Base-by-base conservation (phyloP, 1,140 invertebrate genomes). In the Brachionus paranguensis region DNA sequence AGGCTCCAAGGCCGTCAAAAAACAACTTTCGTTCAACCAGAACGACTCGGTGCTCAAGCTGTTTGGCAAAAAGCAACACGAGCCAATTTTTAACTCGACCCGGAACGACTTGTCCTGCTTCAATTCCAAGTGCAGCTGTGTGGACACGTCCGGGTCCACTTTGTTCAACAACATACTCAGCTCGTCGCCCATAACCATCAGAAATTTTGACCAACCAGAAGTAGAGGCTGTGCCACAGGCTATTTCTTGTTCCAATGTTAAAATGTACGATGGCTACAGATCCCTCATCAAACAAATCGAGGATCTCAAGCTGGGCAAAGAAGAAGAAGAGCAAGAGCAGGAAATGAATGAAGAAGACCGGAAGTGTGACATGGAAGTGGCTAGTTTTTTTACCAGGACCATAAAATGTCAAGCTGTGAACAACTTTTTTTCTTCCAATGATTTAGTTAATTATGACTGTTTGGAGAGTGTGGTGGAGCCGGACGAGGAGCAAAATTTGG, bases 311-410 rank as follows among this genome's bases (percentile, higher is more conserved):
- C 17, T 50, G 24, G n/a, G 20, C 47, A 29, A 11, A 50, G 41
- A 74, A 45, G 27, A 76, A 50, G 78, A 37, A 7, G 10, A 27
- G 14, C 3, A 7, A 29, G 78, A 37, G 17, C 8, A 27, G 27
- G 3, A 60, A 3, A 33, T 64, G 10, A 60, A 12, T 12, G 53
- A 81, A 37, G 78, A 81, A 33, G 78, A 81, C n/a, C 6, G 60
- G 3, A 60, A 45, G 20, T 81, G 78, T 29, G 78, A 81, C 33
- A 20, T 81, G 20, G 78, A 81, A 68, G 78, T 81, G 53, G 78
- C 78, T 29, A 81, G 78, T 24, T 81, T 81, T 68, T 81, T 81
- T 64, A 27, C 50, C 37, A 81, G 60, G n/a, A 79, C 45, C 20
- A 81, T 24, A 5, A 60, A 81, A 24, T 64, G 20, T 53, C 72